These are phyloP conservation scores for Trinorchestia longiramus DNA, from an alignment of 1,140 invertebrate species.

Conservation along the genomic window DNA sequence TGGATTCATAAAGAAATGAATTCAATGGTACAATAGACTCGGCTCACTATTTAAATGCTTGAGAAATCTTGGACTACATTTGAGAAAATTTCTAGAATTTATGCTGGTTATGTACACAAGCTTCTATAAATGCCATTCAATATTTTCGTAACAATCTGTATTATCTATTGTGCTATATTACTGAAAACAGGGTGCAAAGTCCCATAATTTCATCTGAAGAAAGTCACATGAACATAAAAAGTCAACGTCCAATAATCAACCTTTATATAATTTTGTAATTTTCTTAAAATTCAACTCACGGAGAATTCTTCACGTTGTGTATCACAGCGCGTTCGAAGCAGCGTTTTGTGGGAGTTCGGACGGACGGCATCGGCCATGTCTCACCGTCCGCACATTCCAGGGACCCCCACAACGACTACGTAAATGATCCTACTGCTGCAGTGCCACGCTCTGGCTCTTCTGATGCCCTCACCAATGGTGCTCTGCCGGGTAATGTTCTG, in stretches of 20 bases:
- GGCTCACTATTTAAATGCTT: no score
- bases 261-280: neutral
- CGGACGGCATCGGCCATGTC: neutral
- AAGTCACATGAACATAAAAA: neutral
- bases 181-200: neutral
- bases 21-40: no score
- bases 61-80: no score
- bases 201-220: neutral
- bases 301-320: neutral
- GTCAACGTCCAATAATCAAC: neutral
- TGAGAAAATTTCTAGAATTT: no score
- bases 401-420: conserved; percentile 33
- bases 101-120: no score
- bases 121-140: no score
- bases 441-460: neutral
- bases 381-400: neutral
- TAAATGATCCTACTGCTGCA: neutral
- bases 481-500: neutral
- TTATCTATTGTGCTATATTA: no score
- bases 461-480: neutral
- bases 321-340: neutral
- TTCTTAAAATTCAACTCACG: neutral
- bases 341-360: neutral
- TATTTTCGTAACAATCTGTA: no score
- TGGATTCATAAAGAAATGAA: no score